Base-by-base conservation (phyloP, 2,797 vertebrate species). In the Cygnus olor region DNA sequence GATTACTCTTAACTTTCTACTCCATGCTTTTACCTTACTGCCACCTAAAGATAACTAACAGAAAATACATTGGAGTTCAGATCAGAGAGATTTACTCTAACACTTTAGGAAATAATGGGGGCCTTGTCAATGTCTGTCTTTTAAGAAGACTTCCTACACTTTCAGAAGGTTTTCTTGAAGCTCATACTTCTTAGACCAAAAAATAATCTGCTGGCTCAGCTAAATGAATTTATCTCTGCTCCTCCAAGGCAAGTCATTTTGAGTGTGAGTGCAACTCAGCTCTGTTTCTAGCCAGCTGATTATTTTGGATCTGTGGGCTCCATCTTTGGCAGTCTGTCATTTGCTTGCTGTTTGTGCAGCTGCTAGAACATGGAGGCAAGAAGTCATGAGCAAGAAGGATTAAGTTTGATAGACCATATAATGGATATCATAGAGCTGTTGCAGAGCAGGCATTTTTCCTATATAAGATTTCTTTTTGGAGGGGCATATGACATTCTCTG, bases 21-120 rank as follows among this genome's bases (percentile, higher is more conserved):
- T 94, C 53, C 71, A 20, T 18, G 78, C 89, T 95, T 95, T 96
- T 95, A 93, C 89, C 95, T 95, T 96, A 80, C 95, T 93, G 92
- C 95, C 93, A 94, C 88, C 94, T 96, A 95, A 95, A 94, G 95
- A 91, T 94, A 88, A 80, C 36, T 77, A 61, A 45, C 32, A 94
- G 95, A 94, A 96, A 94, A 93, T 84, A 88, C 85, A 81, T 73
- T 90, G 42, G 40, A 38, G 49, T 69, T 81, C 34, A 57, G 24
- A 63, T n/a, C 20, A 77, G 44, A 54, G 6, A 42, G 22, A 42
- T 77, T 38, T 80, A 47, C 9, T 54, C 22, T 66, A 47, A 32
- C 38, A 3, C 15, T 6, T 18, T 60, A 27, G 56, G 36, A 82
- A 70, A 22, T 49, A 65, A 86, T 42, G 53, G 16, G 14, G 86